Evolutionary conservation across 2,113 vertebrate genomes (phyloP).

Genomic region (Trochalopteron elliotii): DNA sequence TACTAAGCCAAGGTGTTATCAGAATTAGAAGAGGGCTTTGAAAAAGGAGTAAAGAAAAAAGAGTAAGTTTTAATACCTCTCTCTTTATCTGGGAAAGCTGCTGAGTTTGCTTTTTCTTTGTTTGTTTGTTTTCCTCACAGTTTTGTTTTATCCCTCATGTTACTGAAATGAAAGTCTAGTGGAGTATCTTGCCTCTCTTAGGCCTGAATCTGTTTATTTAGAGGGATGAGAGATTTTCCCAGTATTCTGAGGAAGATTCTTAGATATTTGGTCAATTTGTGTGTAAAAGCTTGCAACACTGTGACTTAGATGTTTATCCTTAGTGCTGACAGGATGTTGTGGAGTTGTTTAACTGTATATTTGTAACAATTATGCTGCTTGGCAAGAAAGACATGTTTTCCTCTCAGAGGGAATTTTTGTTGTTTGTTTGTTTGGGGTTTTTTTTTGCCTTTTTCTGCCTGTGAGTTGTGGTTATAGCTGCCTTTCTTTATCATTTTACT

Average conservation of each 20-base stretch:
- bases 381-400: neutral
- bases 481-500: slow-evolving; percentile 1
- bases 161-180: neutral
- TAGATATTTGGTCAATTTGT: neutral
- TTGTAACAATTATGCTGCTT: slow-evolving; percentile 20
- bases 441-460: neutral
- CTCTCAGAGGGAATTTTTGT: neutral
- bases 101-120: neutral
- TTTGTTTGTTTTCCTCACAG: neutral
- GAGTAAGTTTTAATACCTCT: neutral
- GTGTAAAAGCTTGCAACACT: neutral
- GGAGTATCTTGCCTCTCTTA: neutral
- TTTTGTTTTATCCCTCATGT: neutral
- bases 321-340: neutral
- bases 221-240: neutral
- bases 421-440: neutral
- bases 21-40: neutral
- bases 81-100: neutral
- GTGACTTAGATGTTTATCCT: slow-evolving; percentile 28
- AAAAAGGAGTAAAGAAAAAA: neutral
- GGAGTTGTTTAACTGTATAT: neutral
- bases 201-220: neutral
- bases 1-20: neutral
- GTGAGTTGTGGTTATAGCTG: neutral
- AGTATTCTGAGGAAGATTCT: neutral